Base-by-base conservation (phyloP, 2,888 invertebrate species). In the Anthrax anthrax region DNA sequence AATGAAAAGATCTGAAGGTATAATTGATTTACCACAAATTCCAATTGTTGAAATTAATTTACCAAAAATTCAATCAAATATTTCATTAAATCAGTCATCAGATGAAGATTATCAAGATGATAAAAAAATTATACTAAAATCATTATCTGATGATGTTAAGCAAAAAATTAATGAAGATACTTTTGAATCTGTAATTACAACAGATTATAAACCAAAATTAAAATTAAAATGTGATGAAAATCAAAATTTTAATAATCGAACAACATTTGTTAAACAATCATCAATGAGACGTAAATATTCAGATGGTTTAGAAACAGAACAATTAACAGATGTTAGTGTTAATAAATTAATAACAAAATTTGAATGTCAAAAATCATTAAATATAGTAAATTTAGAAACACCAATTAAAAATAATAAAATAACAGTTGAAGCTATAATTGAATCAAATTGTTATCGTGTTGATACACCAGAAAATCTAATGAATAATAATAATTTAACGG, bases 311-410 rank as follows among this genome's bases (percentile, higher is more conserved):
- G 61, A 60, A 46, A 62, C 64, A 4, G 51, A 52, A 14, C 61
- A 65, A 47, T 51, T 66, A 13, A 65, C 64, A 27, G 65, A 66
- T 46, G 32, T 43, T 17, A 40, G 44, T 27, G 65, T 66, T 3
- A 65, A 65, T 41, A 65, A 65, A 50, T 50, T 66, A 17, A 65
- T 65, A 40, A 61, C 63, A 1, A 60, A 60, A 3, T 66, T 66
- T 42, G 65, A 62, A 47, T 54, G 50, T 17, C 51, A 45, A 1
- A 38, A 55, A 4, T 18, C 47, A 18, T 18, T 13, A 18, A 32
- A 12, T 32, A 2, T 3, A 12, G 41, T 41, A 14, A n/a, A n/a
- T n/a, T n/a, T n/a, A n/a, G 46, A 46, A 41, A 41, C 37, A n/a
- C 32, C 34, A 3, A 23, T 9, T 13, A 37, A 18, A 37, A 38